phyloP scores from a whole-genome alignment of 2,797 vertebrate genomes.

The Nyctibius grandis region DNA sequence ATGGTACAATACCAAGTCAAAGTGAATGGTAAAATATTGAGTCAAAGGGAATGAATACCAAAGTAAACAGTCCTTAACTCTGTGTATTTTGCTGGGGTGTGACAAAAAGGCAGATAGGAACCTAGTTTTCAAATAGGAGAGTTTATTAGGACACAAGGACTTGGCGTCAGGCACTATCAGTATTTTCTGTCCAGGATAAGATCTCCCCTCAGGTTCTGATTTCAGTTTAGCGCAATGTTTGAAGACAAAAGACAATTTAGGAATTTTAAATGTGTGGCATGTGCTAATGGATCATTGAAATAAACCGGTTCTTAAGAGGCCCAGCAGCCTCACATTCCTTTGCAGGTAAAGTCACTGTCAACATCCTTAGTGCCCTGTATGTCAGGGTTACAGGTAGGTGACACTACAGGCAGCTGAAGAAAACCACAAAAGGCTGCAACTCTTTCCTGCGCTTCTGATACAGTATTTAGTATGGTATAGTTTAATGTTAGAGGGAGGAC shows the following conservation, averaged over 20 bases:
- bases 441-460: not conserved
- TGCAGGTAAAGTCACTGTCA: slow-evolving; percentile 49
- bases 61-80: slow-evolving; percentile 36
- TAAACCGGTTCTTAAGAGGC: slow-evolving; percentile 14
- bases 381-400: not conserved
- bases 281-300: slow-evolving; percentile 37
- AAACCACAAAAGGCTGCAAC: not conserved
- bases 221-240: not conserved
- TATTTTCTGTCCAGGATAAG: slow-evolving; percentile 16
- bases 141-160: slow-evolving; percentile 3
- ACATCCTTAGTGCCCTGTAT: not conserved
- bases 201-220: slow-evolving; percentile 14
- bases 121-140: slow-evolving; percentile 17
- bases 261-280: slow-evolving; percentile 27
- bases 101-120: slow-evolving; percentile 27
- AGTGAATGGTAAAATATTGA: not conserved
- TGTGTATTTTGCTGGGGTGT: slow-evolving; percentile 12
- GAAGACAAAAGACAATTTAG: not conserved
- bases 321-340: slow-evolving; percentile 26
- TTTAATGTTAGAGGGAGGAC: not conserved
- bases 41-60: not conserved
- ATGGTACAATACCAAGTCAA: not conserved
- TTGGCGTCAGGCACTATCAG: slow-evolving; percentile 21
- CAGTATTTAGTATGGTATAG: not conserved
- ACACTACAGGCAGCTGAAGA: not conserved